Conservation (phyloP, 2,797 vertebrate species). For the Eulemur albifrons region DNA sequence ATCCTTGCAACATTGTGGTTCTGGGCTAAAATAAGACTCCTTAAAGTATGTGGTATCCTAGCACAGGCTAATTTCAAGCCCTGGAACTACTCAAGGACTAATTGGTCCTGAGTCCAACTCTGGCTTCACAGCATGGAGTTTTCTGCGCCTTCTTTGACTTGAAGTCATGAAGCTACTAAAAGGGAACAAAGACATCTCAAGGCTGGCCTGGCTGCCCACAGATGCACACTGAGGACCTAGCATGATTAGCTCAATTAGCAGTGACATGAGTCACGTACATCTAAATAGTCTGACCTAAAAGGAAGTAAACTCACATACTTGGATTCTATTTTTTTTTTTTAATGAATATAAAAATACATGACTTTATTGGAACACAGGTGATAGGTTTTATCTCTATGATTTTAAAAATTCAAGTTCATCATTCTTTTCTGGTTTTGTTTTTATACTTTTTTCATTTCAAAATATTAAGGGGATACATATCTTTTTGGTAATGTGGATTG, state of each 20-base stretch:
- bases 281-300: background rate
- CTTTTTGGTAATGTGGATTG: too few relatives aligned
- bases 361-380: background rate
- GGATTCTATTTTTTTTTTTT: too few relatives aligned
- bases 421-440: background rate
- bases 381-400: background rate
- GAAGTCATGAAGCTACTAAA: background rate
- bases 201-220: background rate
- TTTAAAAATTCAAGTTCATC: background rate
- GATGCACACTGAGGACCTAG: background rate
- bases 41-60: background rate
- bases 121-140: background rate
- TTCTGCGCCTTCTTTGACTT: background rate
- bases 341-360: background rate
- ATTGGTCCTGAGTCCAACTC: background rate
- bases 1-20: background rate
- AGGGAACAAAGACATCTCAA: background rate
- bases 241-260: background rate
- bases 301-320: background rate
- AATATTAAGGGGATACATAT: too few relatives aligned
- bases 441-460: too few relatives aligned
- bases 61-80: background rate
- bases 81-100: background rate
- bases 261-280: background rate
- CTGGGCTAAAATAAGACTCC: background rate